These are phyloP conservation scores for Sycophaga agraensis DNA, from an alignment of 1,140 invertebrate species.

Conservation along the genomic window DNA sequence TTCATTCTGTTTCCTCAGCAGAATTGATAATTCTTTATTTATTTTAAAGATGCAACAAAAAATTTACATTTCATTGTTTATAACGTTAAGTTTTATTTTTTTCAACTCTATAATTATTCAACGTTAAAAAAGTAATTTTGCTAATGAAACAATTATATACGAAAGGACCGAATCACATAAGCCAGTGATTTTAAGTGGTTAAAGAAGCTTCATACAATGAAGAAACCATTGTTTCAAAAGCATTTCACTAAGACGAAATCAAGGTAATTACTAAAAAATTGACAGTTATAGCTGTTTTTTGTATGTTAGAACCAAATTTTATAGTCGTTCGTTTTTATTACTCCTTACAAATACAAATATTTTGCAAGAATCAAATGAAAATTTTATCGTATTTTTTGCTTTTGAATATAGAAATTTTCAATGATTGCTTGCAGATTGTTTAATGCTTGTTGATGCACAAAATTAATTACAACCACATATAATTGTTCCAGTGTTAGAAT, in stretches of 20 bases:
- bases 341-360: neutral
- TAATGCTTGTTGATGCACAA: too few species aligned
- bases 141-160: slow-evolving; percentile 16
- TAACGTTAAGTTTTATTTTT: neutral
- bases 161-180: slow-evolving; percentile 15
- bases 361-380: too few species aligned
- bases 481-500: too few species aligned
- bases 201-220: slow-evolving; percentile 27
- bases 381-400: too few species aligned
- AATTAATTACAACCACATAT: too few species aligned
- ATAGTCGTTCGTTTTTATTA: slow-evolving; percentile 14
- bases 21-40: neutral
- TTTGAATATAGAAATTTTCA: too few species aligned
- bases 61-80: neutral
- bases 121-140: neutral
- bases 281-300: slow-evolving; percentile 35
- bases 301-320: slow-evolving; percentile 8
- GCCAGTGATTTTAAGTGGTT: slow-evolving; percentile 27
- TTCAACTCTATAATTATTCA: neutral
- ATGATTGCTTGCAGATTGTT: too few species aligned
- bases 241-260: slow-evolving; percentile 35
- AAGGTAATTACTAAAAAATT: slow-evolving; percentile 53
- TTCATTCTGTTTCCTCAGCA: neutral
- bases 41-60: neutral
- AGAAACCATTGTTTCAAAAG: slow-evolving; percentile 16